A percentile compares a stretch with the other conserved stretches of the same genome.
These are phyloP conservation scores for Nannospalax galili DNA, from an alignment of 2,113 vertebrate species.

Conservation along the genomic window DNA sequence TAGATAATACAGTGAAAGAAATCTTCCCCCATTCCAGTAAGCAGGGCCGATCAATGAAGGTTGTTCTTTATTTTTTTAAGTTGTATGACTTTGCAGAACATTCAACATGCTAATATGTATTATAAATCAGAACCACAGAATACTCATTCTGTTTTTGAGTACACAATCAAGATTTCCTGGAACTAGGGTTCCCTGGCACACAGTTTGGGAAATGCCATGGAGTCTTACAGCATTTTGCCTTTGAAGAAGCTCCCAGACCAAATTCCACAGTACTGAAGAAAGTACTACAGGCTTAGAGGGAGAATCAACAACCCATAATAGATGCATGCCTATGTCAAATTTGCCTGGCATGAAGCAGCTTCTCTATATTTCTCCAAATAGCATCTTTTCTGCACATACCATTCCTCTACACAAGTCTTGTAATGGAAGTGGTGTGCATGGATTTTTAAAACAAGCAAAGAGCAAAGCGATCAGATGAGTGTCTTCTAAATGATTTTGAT, in stretches of 20 bases:
- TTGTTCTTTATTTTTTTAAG: neutral
- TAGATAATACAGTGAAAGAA: neutral
- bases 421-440: neutral
- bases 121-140: conserved; percentile 49
- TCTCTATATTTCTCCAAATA: neutral
- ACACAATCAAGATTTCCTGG: conserved; percentile 14
- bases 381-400: neutral
- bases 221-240: neutral
- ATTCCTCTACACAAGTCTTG: neutral
- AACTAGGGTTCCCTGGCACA: neutral
- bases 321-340: neutral
- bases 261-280: neutral
- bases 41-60: neutral
- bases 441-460: neutral
- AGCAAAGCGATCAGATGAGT: neutral
- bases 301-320: neutral
- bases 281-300: neutral
- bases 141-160: neutral
- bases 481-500: neutral
- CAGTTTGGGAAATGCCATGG: conserved; percentile 8
- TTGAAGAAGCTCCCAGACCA: conserved; percentile 32
- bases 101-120: neutral
- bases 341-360: neutral
- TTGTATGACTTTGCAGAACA: neutral
- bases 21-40: neutral